Evolutionary conservation across 1,140 invertebrate species (phyloP).

Genomic region (Hyles vespertilio): DNA sequence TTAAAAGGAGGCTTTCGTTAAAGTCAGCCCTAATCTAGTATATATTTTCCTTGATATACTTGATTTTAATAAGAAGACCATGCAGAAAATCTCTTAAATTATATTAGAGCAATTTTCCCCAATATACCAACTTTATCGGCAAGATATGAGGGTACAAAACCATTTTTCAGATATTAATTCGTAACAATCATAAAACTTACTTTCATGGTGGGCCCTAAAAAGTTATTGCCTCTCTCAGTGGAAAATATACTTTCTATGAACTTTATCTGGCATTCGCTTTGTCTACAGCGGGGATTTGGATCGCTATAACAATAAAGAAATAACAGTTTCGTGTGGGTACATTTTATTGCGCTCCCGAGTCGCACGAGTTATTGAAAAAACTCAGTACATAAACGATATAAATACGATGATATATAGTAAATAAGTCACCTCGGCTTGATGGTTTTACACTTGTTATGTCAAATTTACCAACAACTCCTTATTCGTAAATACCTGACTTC

Average conservation of each 20-base stretch:
- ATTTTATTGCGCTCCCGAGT: constrained; percentile 36
- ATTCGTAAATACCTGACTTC: too few relatives aligned
- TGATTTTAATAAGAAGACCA: too few relatives aligned
- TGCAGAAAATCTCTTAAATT: too few relatives aligned
- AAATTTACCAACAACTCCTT: too few relatives aligned
- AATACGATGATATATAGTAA: too few relatives aligned
- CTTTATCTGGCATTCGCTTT: constrained; percentile 51
- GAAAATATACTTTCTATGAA: constrained; percentile 57
- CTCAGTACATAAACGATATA: neutral
- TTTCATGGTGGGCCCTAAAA: constrained; percentile 64
- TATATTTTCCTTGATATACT: too few relatives aligned
- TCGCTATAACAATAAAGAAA: constrained; percentile 54
- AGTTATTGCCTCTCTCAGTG: constrained; percentile 48
- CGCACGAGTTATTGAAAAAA: constrained; percentile 9
- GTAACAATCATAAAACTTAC: constrained; percentile 70
- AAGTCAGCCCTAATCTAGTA: too few relatives aligned
- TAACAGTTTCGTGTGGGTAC: constrained; percentile 36
- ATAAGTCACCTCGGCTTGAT: too few relatives aligned
- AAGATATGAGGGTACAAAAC: constrained; percentile 51
- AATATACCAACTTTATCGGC: constrained; percentile 35
- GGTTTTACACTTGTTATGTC: too few relatives aligned
- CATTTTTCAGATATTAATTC: constrained; percentile 70
- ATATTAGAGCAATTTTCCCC: constrained; percentile 14
- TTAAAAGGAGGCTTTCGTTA: too few relatives aligned
- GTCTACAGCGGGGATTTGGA: constrained; percentile 41